phyloP scores from a whole-genome alignment of 2,888 invertebrate species.

The Molorchus minor region DNA sequence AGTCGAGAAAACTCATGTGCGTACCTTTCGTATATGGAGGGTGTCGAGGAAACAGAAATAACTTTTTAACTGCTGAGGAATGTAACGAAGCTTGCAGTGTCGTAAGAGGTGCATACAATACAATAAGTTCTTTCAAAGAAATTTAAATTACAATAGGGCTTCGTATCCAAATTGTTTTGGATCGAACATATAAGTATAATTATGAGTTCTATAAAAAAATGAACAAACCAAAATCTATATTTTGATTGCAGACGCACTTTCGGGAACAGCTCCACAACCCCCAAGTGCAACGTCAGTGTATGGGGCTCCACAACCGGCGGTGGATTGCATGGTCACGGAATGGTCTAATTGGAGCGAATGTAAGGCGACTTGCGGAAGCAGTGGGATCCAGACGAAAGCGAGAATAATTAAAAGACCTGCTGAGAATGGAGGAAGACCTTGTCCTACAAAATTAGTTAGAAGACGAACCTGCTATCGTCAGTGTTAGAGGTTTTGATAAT shows the following conservation, averaged over 20 bases:
- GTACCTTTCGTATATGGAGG: constrained; percentile 89
- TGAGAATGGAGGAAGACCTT: constrained; percentile 71
- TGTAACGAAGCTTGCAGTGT: constrained; percentile 77
- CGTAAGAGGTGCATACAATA: constrained; percentile 64
- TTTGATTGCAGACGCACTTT: constrained; percentile 46
- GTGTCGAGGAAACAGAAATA: constrained; percentile 90
- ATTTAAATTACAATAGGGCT: no score
- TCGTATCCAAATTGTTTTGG: no score
- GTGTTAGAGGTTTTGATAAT: constrained; percentile 24
- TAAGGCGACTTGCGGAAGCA: constrained; percentile 81
- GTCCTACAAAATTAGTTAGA: constrained; percentile 69
- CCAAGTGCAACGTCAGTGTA: constrained; percentile 2
- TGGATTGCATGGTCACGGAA: constrained; percentile 76
- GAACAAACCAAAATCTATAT: constrained; percentile 1
- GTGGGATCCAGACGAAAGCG: constrained; percentile 73
- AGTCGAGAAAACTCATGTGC: constrained; percentile 78
- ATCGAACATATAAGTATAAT: no score
- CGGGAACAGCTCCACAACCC: constrained; percentile 38
- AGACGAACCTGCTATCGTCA: constrained; percentile 67
- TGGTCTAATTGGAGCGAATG: constrained; percentile 90
- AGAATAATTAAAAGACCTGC: constrained; percentile 72
- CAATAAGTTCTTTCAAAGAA: no score
- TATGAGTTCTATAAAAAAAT: no score
- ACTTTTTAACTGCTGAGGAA: constrained; percentile 83
- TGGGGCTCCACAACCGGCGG: no score